Base-by-base conservation (phyloP, 2,888 invertebrate species). In the Cartodere bifasciata region DNA sequence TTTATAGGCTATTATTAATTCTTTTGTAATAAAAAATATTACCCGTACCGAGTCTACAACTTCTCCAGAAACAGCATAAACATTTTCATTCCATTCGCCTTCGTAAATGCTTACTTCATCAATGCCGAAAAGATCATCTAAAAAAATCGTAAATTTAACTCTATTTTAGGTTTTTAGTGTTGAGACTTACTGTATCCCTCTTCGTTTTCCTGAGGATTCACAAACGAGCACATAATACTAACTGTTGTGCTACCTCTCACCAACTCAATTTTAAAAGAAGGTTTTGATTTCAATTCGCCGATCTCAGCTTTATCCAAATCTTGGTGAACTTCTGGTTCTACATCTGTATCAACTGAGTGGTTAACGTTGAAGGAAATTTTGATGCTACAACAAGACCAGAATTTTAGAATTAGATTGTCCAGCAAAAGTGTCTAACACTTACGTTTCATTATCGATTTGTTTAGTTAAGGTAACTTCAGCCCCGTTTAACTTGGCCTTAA, bases 21-120 rank as follows among this genome's bases (percentile, higher is more conserved):
- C n/a, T n/a, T n/a, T n/a, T n/a, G n/a, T n/a, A n/a, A n/a, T n/a
- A 16, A 17, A 22, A 9, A 16, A 16, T 4, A 25, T 26, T 30
- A 34, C 22, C 6, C 75, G 69, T 66, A 91, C 91, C 48, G 90
- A 92, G 63, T 97, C 97, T 31, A 97, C 72, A 36, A 94, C 86
- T 55, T 91, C 91, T 26, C 94, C 94, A 34, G 87, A 83, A 4
- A 94, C 90, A 3, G 87, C 79, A 48, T 90, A 88, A 7, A 81
- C 74, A 49, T 83, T 83, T 40, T 91, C 87, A 36, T 76, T 77
- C 73, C 82, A 84, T 47, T 88, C 84, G 11, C 90, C 90, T 42
- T 85, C 74, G 56, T 76, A 88, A 37, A 95, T 69, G 3, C 88
- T 80, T 37, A 97, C 70, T 64, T 97, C 95, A 52, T 94, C 90